These are phyloP conservation scores for Drosophila algonquin DNA, from an alignment of 2,888 invertebrate genomes.

Conservation along the genomic window DNA sequence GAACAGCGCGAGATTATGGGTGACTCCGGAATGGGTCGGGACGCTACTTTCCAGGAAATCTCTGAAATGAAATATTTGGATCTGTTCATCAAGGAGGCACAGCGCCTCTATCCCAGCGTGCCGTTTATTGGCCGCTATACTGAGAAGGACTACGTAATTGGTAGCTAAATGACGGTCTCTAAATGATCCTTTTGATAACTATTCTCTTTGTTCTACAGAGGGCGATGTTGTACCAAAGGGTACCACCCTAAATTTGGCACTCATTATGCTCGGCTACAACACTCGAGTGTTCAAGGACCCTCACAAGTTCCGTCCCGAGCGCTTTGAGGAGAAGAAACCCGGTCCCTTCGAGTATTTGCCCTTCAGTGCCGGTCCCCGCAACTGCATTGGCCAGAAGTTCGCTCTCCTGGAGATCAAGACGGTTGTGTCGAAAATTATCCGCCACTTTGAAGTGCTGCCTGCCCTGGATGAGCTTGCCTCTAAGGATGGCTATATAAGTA, in stretches of 20 bases:
- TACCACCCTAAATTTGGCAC: conserved; percentile 62
- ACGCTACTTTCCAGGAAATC: conserved; percentile 65
- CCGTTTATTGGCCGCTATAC: conserved; percentile 72
- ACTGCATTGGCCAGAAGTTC: conserved; percentile 84
- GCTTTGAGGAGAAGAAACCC: conserved; percentile 60
- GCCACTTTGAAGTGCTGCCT: conserved; percentile 84
- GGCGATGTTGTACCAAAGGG: conserved; percentile 70
- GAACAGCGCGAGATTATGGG: conserved; percentile 85
- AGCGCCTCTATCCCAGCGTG: conserved; percentile 78
- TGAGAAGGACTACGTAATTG: conserved; percentile 58
- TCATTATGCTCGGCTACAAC: conserved; percentile 73
- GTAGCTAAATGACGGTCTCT: conserved; percentile 37
- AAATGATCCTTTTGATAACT: neutral
- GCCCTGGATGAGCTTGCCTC: conserved; percentile 76
- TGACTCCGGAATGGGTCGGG: conserved; percentile 78
- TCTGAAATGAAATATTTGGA: conserved; percentile 78
- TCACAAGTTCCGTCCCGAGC: conserved; percentile 84
- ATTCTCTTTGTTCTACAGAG: conserved; percentile 45
- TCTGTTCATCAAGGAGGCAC: conserved; percentile 73
- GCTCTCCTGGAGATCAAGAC: conserved; percentile 86
- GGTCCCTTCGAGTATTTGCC: conserved; percentile 86
- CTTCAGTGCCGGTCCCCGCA: conserved; percentile 88
- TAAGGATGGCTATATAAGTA: conserved; percentile 68
- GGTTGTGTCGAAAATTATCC: conserved; percentile 85
- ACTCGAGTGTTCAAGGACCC: conserved; percentile 71